Conservation (phyloP, 2,888 invertebrate species). For the Caprella mutica region DNA sequence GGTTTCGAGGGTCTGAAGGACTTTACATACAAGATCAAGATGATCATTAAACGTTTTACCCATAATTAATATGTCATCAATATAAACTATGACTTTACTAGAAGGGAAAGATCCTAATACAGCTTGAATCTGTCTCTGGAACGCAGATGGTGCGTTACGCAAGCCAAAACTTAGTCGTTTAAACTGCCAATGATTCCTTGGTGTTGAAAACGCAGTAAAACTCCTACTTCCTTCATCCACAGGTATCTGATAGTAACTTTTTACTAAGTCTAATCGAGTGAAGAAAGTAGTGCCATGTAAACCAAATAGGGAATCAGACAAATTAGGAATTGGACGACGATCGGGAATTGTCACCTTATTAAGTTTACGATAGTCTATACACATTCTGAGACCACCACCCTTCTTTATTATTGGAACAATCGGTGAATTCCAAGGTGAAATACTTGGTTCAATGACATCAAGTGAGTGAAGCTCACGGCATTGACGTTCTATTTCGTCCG, state of each 20-base stretch:
- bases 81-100: not conserved
- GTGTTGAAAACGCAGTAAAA: conserved; percentile 2
- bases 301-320: not conserved
- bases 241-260: not conserved
- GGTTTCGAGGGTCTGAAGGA: not conserved
- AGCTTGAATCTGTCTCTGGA: not conserved
- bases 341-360: conserved; percentile 1
- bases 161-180: conserved; percentile 6
- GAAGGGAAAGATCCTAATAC: not conserved
- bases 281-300: no score
- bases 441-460: not conserved
- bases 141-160: not conserved
- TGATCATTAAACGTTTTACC: not conserved
- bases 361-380: not conserved
- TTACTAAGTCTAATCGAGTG: not conserved
- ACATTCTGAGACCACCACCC: not conserved
- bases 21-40: not conserved
- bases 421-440: not conserved
- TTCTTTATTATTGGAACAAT: conserved; percentile 1
- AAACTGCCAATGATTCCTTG: not conserved
- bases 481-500: not conserved
- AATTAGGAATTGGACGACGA: not conserved
- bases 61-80: conserved; percentile 7
- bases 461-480: not conserved
- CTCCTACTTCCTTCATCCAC: not conserved